Conservation (phyloP, 30 jellyfish, hydroid and myxozoan genomes). For the Aurelia coerulea region DNA sequence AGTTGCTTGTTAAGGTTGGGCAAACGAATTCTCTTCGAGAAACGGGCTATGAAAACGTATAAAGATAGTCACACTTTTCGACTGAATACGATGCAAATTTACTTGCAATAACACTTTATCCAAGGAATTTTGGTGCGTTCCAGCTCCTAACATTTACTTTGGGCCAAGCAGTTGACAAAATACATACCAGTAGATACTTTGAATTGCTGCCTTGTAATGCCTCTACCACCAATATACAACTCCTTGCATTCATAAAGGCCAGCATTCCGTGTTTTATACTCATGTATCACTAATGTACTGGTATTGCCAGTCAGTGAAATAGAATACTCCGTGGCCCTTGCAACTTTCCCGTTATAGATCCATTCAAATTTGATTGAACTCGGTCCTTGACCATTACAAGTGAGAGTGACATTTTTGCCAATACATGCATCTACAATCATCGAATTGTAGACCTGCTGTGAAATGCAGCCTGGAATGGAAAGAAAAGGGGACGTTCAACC, state of each 20-base stretch:
- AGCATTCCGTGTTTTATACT: slow-evolving; percentile 19
- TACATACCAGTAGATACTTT: background rate
- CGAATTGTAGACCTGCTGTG: background rate
- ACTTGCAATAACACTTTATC: too few species aligned
- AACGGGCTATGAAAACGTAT: too few species aligned
- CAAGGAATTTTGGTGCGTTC: too few species aligned
- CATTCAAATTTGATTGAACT: background rate
- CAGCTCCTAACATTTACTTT: too few species aligned
- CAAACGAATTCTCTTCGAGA: too few species aligned
- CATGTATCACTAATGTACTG: background rate
- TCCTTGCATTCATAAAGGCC: slow-evolving; percentile 11
- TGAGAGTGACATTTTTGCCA: slow-evolving; percentile 1
- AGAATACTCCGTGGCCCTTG: background rate
- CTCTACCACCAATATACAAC: background rate
- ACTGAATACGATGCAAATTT: too few species aligned
- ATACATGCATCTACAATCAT: background rate
- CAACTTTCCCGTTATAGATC: background rate
- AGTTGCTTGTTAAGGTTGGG: too few species aligned
- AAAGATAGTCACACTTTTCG: too few species aligned
- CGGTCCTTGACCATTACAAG: slow-evolving; percentile 1
- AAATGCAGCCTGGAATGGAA: background rate
- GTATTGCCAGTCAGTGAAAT: background rate
- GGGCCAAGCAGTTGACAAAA: background rate
- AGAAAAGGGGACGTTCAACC: background rate
- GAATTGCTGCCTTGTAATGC: background rate